phyloP scores from a whole-genome alignment of 2,113 vertebrate genomes.

The Campylomormyrus numenius region DNA sequence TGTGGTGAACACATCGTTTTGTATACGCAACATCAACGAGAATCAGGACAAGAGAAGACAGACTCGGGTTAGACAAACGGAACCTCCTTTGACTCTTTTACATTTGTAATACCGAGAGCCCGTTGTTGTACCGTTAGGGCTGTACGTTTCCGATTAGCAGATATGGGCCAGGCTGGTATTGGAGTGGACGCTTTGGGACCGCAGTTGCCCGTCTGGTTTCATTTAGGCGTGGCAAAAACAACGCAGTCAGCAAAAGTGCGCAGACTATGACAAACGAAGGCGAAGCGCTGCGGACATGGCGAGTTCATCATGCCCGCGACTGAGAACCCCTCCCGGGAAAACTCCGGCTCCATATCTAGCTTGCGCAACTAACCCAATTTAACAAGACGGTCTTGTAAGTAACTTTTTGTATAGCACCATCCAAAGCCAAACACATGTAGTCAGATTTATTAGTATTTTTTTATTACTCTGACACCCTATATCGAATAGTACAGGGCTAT shows the following conservation, averaged over 20 bases:
- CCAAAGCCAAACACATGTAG: neutral
- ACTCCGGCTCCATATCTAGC: constrained; percentile 34
- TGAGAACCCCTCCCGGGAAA: constrained; percentile 8
- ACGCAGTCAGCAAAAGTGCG: constrained; percentile 49
- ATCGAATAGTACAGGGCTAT: neutral
- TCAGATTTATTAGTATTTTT: neutral
- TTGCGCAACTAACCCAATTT: constrained; percentile 23
- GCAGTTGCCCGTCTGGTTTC: neutral
- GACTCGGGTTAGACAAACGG: neutral
- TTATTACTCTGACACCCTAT: neutral
- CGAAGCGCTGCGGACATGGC: constrained; percentile 21
- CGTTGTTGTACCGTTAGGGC: neutral
- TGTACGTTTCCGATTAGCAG: neutral
- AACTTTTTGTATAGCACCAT: neutral
- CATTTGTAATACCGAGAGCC: neutral
- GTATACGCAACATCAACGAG: neutral
- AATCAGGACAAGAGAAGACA: neutral
- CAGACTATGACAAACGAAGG: constrained; percentile 50
- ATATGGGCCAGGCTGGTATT: neutral
- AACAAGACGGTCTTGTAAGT: neutral
- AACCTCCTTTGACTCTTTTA: neutral
- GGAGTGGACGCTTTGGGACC: neutral
- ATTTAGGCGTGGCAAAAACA: constrained; percentile 35
- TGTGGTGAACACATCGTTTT: neutral
- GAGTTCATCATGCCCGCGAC: constrained; percentile 31